Percentiles rank a stretch among this genome's conserved stretches.
Evolutionary conservation across 2,888 invertebrate species (phyloP).

Genomic region (Agriopis marginaria): DNA sequence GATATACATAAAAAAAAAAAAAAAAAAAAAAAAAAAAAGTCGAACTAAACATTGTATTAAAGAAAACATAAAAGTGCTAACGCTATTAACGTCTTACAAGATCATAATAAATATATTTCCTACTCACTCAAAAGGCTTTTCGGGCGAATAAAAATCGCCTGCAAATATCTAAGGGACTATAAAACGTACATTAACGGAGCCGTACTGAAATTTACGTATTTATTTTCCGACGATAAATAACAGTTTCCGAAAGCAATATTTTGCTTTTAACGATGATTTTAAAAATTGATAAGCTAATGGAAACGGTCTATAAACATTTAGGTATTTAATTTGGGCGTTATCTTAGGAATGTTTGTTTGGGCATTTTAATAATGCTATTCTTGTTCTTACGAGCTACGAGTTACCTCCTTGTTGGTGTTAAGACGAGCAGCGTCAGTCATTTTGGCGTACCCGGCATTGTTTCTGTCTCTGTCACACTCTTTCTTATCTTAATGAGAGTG

Average conservation of each 20-base stretch:
- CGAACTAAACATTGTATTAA: conserved; percentile 7
- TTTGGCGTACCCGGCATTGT: background rate
- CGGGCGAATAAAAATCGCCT: conserved; percentile 38
- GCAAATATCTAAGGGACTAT: conserved; percentile 43
- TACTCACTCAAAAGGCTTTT: conserved; percentile 34
- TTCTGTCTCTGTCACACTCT: background rate
- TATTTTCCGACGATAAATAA: conserved; percentile 47
- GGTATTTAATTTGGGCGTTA: conserved; percentile 14
- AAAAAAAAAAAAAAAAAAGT: no score
- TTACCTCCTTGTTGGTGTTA: background rate
- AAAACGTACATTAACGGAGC: conserved; percentile 43
- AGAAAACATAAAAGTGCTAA: conserved; percentile 9
- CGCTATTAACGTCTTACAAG: conserved; percentile 26
- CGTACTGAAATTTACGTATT: conserved; percentile 41
- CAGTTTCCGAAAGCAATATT: conserved; percentile 48
- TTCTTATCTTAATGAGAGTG: no score
- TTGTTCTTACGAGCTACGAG: background rate
- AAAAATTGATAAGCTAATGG: conserved; percentile 49
- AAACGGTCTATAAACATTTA: conserved; percentile 38
- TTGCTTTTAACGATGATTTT: conserved; percentile 48
- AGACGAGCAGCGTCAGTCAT: background rate
- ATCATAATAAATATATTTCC: conserved; percentile 35
- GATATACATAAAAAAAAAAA: no score
- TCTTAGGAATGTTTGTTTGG: conserved; percentile 21
- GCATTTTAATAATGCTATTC: conserved; percentile 6